Evolutionary conservation across 2,888 invertebrate species (phyloP), one percentile per base, ranked within the genome.

Genomic region (Acanthosepion esculentum): DNA sequence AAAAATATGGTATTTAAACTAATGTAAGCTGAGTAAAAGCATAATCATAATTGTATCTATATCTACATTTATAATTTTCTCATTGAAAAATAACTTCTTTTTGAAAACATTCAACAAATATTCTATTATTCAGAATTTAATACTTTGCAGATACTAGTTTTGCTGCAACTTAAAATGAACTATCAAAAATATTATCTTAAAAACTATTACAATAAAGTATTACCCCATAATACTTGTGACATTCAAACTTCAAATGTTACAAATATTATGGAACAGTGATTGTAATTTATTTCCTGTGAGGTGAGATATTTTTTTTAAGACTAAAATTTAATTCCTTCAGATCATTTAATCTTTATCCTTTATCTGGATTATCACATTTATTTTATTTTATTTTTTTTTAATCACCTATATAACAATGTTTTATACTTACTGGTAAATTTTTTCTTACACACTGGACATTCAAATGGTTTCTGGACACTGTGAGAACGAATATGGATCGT

Each of bases 401-500:
- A n/a, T n/a, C n/a, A 78, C 78, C 78, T 78, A 78, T 6, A n/a
- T 78, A 78, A 78, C 78, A 78, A 78, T 78, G 6, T 78, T 78
- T 78, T 78, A n/a, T 48, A 95, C 96, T 95, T 95, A 96, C 96
- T 95, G 64, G 96, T 95, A 95, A 97, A 97, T 92, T 95, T 95
- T 95, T 97, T 97, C 26, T 97, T 97, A 95, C 98, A 98, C 91
- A 97, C 97, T 26, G 97, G 97, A 96, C 98, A 98, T 91, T 97
- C 96, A 95, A 97, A 97, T 0, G 97, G 97, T 53, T 97, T 97
- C 94, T 97, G 97, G 0, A 97, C 97, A 78, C 97, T 97, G 96
- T 98, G 98, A 0, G 97, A 97, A 59, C 97, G 97, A 96, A 97
- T 97, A 96, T 98, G 98, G 94, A 97, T 97, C 6, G 96, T 96